phyloP scores from a whole-genome alignment of 2,113 vertebrate genomes.

The Mobula hypostoma region DNA sequence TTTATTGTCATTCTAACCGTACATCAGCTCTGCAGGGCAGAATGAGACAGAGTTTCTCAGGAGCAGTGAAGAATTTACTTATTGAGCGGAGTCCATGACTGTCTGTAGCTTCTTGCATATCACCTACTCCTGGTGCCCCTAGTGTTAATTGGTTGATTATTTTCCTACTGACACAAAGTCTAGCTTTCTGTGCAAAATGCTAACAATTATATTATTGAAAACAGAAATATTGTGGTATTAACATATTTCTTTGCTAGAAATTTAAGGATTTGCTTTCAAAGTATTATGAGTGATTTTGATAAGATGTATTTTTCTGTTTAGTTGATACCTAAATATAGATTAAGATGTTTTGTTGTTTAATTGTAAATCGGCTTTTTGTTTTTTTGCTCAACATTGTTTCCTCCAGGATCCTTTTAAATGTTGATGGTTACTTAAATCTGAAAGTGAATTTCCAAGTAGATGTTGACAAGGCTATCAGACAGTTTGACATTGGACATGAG shows the following conservation, averaged over 20 bases:
- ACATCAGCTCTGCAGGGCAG: no score
- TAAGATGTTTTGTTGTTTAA: background rate
- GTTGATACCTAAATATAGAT: background rate
- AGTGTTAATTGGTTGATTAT: background rate
- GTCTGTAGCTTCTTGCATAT: no score
- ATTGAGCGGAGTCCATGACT: no score
- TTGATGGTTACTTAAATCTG: conserved; percentile 5
- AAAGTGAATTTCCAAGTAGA: background rate
- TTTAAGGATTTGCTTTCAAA: background rate
- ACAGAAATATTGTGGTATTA: background rate
- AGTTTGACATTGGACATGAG: conserved; percentile 24
- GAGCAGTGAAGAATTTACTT: no score
- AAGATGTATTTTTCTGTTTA: background rate
- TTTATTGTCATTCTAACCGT: no score
- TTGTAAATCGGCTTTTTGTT: background rate
- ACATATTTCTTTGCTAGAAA: background rate
- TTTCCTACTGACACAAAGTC: background rate
- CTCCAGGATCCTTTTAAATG: background rate
- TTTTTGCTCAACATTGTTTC: background rate
- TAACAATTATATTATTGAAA: background rate
- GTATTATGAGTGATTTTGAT: background rate
- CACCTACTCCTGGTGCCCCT: no score
- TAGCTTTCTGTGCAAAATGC: background rate
- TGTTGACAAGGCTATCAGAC: background rate
- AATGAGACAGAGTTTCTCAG: no score